A percentile compares a stretch with the other conserved stretches of the same genome.
phyloP scores from a whole-genome alignment of 2,113 vertebrate genomes.

The Heloderma charlesbogerti region DNA sequence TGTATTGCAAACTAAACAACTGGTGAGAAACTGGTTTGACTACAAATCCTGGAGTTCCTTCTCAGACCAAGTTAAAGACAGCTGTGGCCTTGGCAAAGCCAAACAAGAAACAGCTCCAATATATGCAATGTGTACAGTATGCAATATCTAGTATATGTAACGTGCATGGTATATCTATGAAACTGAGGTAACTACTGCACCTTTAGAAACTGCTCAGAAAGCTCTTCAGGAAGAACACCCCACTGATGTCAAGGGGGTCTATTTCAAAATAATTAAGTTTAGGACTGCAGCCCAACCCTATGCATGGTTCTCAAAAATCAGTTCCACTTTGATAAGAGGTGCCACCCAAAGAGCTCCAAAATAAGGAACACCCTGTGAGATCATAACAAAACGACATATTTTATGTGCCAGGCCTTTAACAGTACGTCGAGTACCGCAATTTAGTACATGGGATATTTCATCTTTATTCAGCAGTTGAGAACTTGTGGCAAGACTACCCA shows the following conservation, averaged over 20 bases:
- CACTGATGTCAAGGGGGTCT: background rate
- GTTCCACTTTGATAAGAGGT: background rate
- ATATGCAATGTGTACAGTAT: background rate
- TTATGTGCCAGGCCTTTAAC: background rate
- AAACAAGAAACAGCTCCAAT: background rate
- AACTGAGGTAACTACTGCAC: background rate
- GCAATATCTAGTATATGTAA: background rate
- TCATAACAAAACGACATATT: background rate
- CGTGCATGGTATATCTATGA: background rate
- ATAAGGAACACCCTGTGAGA: background rate
- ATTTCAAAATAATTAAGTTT: background rate
- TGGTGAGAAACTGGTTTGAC: background rate
- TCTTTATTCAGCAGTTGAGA: no score
- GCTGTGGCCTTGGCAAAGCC: background rate
- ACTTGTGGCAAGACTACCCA: no score
- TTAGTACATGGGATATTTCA: no score
- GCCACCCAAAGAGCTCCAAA: background rate
- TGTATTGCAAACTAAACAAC: background rate
- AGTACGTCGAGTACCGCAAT: no score
- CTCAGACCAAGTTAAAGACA: background rate
- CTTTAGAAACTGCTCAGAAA: background rate
- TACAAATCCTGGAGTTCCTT: background rate
- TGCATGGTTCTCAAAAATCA: background rate
- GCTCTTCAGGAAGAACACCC: background rate
- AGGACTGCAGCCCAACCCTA: background rate